Conservation (phyloP, 2,888 invertebrate species). For the Flexamia atlantica region DNA sequence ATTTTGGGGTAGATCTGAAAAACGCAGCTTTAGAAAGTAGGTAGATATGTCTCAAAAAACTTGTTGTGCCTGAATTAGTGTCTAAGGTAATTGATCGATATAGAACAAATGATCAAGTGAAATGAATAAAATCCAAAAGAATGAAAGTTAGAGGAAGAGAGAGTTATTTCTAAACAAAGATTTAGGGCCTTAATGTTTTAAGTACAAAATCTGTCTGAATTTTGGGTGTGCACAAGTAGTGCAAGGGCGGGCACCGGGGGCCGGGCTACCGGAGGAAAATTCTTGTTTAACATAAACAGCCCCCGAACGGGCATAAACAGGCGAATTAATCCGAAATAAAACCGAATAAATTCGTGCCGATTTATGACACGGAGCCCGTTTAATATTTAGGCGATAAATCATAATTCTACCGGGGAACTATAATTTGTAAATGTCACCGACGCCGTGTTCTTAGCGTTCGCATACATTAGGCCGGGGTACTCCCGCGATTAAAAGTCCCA, state of each 20-base stretch:
- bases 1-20: too few species aligned
- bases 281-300: slow-evolving; percentile 59
- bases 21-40: too few species aligned
- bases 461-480: slow-evolving; percentile 48
- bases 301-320: slow-evolving; percentile 53
- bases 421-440: slow-evolving; percentile 56
- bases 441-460: slow-evolving; percentile 56
- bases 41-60: too few species aligned
- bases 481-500: slow-evolving; percentile 52
- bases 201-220: too few species aligned
- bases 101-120: too few species aligned
- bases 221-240: background rate
- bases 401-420: slow-evolving; percentile 51
- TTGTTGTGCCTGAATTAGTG: too few species aligned
- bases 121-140: too few species aligned
- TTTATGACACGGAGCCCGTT: slow-evolving; percentile 44
- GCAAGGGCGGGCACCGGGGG: slow-evolving; percentile 14
- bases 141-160: too few species aligned
- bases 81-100: too few species aligned
- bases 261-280: slow-evolving; percentile 37
- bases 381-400: slow-evolving; percentile 55
- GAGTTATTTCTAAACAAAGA: too few species aligned
- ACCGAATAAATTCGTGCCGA: slow-evolving; percentile 57
- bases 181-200: too few species aligned
- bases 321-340: slow-evolving; percentile 59